Evolutionary conservation across 2,797 vertebrate genomes (phyloP).

Genomic region (Amphiprion clarkii): DNA sequence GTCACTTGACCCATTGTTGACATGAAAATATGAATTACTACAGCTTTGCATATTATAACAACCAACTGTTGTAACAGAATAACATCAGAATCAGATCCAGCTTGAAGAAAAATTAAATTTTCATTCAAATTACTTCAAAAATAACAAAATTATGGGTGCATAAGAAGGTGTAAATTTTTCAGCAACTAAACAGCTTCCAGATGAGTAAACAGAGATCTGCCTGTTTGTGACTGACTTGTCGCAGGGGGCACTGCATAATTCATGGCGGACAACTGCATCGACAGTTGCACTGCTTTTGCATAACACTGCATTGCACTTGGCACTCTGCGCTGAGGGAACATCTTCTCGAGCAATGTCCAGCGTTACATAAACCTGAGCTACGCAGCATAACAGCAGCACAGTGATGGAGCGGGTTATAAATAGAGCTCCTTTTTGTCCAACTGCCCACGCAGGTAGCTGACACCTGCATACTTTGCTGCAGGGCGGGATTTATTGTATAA

Average conservation of each 20-base stretch:
- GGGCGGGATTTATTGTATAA: constrained; percentile 47
- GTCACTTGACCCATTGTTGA: background rate
- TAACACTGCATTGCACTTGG: constrained; percentile 47
- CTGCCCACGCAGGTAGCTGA: constrained; percentile 74
- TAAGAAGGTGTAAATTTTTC: constrained; percentile 2
- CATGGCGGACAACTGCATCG: constrained; percentile 47
- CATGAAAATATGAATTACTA: background rate
- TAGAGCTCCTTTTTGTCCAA: constrained; percentile 65
- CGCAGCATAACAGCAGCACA: constrained; percentile 55
- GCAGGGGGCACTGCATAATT: constrained; percentile 63
- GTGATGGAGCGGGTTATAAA: constrained; percentile 73
- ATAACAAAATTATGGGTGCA: background rate
- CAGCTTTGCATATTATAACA: background rate
- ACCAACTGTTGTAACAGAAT: background rate
- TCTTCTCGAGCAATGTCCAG: constrained; percentile 46
- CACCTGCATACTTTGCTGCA: constrained; percentile 57
- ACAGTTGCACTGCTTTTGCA: constrained; percentile 48
- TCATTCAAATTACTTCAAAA: constrained; percentile 2
- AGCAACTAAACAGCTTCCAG: constrained; percentile 25
- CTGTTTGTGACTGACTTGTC: constrained; percentile 40
- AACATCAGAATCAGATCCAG: background rate
- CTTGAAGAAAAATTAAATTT: background rate
- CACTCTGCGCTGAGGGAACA: constrained; percentile 40
- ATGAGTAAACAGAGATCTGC: constrained; percentile 42
- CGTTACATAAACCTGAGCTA: constrained; percentile 63